Base-by-base conservation (phyloP, 2,797 vertebrate species). In the Champsocephalus gunnari region DNA sequence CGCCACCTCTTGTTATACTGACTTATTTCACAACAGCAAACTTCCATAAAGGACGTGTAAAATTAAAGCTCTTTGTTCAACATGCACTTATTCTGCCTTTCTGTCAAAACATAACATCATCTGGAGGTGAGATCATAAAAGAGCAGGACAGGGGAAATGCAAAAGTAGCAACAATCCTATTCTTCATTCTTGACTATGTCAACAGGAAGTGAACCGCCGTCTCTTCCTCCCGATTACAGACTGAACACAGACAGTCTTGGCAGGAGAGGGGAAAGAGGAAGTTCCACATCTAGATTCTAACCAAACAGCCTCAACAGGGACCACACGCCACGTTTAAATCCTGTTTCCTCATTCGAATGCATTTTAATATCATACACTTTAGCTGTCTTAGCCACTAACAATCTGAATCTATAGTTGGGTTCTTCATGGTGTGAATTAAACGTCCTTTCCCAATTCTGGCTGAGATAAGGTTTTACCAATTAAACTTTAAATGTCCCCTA, bases 171-270 rank as follows among this genome's bases (percentile, higher is more conserved):
- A 28, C 54, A 57, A 16, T 60, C 38, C 43, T 70, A 58, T 66
- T 80, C 32, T 78, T 88, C 47, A 80, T 66, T 19, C 24, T 38
- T 9, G 4, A 56, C 65, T 59, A 60, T 71, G 73, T 88, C 54
- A 88, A 89, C 87, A 92, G 93, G 92, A 93, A 93, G 82, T 80
- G 48, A 79, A 65, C 12, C 53, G 50, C 3, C 2, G 57, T 55
- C 73, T 90, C 88, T 92, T 93, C 90, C 88, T 92, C 77, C 71
- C 69, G 89, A 91, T 91, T 89, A 90, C 59, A 85, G 75, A 82
- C 71, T 50, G 63, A 87, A 69, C 65, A 51, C 54, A 83, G 70
- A 84, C 73, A 53, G 78, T 82, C 72, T 83, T 83, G 74, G 79
- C 80, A 61, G 71, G 41, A 75, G 24, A 41, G 60, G 67, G 63